Conservation (phyloP, 1,140 invertebrate species). For the Drosophila bifasciata region DNA sequence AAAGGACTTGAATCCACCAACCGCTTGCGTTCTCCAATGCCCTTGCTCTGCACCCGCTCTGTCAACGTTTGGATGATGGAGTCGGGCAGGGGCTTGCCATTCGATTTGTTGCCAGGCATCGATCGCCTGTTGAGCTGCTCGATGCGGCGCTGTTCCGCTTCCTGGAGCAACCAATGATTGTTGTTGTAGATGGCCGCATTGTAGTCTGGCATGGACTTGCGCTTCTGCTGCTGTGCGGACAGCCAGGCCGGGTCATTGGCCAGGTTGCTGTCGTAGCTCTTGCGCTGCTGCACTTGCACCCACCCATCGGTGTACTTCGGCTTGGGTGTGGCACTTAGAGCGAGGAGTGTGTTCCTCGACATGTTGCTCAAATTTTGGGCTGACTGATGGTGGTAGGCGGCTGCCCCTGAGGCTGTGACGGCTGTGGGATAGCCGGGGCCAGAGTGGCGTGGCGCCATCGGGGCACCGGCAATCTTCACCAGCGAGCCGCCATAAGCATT, state of each 20-base stretch:
- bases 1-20: conserved; percentile 11
- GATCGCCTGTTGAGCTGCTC: conserved; percentile 66
- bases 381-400: conserved; percentile 73
- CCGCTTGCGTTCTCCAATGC: conserved; percentile 84
- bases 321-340: conserved; percentile 91
- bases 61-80: conserved; percentile 90
- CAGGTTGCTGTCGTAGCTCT: conserved; percentile 55
- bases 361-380: conserved; percentile 85
- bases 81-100: conserved; percentile 87
- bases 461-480: conserved; percentile 68
- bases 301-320: conserved; percentile 87
- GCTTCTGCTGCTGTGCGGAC: conserved; percentile 87
- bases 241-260: conserved; percentile 83
- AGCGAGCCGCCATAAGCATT: conserved; percentile 67
- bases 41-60: conserved; percentile 88
- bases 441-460: conserved; percentile 22
- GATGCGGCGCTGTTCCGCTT: conserved; percentile 93
- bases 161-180: conserved; percentile 95
- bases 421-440: conserved; percentile 14
- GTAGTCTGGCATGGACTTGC: conserved; percentile 87
- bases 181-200: conserved; percentile 84
- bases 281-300: conserved; percentile 79
- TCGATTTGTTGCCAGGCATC: conserved; percentile 55
- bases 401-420: conserved; percentile 40
- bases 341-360: conserved; percentile 90